Evolutionary conservation across 2,113 vertebrate genomes (phyloP), one percentile per base, ranked within the genome.

Genomic region (Scartelaos histophorus): DNA sequence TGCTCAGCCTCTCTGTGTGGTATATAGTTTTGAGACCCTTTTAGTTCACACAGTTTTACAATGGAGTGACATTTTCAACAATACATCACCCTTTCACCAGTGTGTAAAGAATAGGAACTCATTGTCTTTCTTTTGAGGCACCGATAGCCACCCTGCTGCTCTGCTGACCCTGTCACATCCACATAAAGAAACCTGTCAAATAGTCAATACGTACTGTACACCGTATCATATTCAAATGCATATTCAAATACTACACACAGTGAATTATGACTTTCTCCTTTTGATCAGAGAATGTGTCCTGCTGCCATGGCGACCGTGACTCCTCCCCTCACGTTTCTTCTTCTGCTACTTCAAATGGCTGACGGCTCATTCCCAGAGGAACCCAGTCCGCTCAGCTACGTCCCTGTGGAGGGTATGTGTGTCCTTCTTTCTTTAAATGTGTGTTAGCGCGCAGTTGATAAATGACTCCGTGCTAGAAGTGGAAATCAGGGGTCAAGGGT

Each of bases 301-400:
- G 89, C 89, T 91, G 88, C 91, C 91, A 94, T 94, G 93, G 88
- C 84, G 70, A 93, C 92, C 68, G 25, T 88, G 84, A 83, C 91
- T 73, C 90, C 88, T 80, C 90, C 89, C 88, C 81, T 93, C 82
- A 65, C 85, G 74, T 83, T 89, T 87, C 89, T 94, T 56, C 88
- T 93, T 76, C 85, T 93, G 87, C 87, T 93, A 61, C 89, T 94
- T 78, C 92, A 87, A 87, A 88, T 94, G 89, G 92, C 91, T 85
- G 88, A 89, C 82, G 89, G 91, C 81, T 93, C 92, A 67, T 94
- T 94, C 92, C 93, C 93, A 86, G 93, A 94, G 89, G 93, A 94
- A 81, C 91, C 93, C 62, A 91, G 88, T 83, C 93, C 93, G 66
- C 92, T 94, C 85, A 93, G 93, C 91, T 93, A 92, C 66, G 87